Conservation (phyloP, 2,113 vertebrate species). For the Alectura lathami region DNA sequence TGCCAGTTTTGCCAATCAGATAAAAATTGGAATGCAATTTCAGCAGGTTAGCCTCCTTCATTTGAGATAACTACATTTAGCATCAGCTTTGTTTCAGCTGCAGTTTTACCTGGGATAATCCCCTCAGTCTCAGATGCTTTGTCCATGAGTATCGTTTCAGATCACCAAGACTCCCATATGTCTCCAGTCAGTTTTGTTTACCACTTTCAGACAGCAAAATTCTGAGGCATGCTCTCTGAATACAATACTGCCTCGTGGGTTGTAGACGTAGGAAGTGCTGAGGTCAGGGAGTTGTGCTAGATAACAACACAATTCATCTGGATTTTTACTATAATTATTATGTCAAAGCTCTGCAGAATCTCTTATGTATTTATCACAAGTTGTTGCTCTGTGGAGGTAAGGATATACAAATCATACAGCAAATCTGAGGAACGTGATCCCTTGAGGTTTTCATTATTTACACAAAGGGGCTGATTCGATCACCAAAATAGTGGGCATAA, state of each 20-base stretch:
- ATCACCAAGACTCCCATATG: neutral
- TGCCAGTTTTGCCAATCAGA: neutral
- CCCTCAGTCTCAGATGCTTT: neutral
- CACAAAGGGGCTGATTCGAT: neutral
- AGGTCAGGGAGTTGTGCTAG: neutral
- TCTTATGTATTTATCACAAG: neutral
- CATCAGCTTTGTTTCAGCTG: neutral
- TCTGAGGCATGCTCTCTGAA: neutral
- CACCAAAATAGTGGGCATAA: accelerated
- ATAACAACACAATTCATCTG: neutral
- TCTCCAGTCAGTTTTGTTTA: neutral
- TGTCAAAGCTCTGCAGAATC: neutral
- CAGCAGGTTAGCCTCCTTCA: neutral
- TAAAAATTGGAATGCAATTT: neutral
- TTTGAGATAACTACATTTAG: neutral
- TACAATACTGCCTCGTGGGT: neutral
- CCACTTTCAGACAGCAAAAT: neutral
- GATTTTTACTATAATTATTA: neutral
- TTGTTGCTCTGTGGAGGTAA: neutral
- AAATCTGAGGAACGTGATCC: neutral
- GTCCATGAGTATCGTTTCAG: neutral
- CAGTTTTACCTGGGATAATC: neutral
- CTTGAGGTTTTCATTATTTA: neutral
- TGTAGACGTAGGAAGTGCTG: neutral
- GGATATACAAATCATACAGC: neutral